phyloP scores from a whole-genome alignment of 2,888 invertebrate genomes.

The Drosophila colorata region DNA sequence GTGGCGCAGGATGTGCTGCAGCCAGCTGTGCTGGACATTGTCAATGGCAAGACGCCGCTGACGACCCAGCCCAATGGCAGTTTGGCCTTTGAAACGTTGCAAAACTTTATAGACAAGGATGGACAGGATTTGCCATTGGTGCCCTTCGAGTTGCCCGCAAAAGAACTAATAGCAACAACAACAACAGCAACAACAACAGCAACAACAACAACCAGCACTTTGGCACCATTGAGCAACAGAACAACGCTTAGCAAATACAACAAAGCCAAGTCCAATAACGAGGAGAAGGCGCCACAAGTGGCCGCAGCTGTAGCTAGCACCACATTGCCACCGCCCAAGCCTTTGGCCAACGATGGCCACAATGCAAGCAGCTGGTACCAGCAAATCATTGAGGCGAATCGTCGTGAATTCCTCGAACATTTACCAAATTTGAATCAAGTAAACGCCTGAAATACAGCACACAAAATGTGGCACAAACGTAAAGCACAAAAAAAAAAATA shows the following conservation, averaged over 20 bases:
- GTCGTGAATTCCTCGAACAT: constrained; percentile 75
- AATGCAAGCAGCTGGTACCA: constrained; percentile 67
- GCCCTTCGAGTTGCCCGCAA: constrained; percentile 74
- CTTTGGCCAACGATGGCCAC: constrained; percentile 43
- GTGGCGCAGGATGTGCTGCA: constrained; percentile 71
- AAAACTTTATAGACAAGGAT: constrained; percentile 75
- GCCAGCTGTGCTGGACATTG: constrained; percentile 73
- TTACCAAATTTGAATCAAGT: constrained; percentile 64
- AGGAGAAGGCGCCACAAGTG: constrained; percentile 61
- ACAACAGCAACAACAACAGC: constrained; percentile 9
- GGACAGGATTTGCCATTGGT: constrained; percentile 79
- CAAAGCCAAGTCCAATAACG: constrained; percentile 64
- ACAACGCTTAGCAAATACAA: constrained; percentile 46
- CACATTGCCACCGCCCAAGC: constrained; percentile 52
- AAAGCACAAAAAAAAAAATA: constrained; percentile 7
- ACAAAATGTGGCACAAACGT: constrained; percentile 2
- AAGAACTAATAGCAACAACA: constrained; percentile 19
- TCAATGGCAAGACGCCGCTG: constrained; percentile 72
- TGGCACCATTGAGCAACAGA: not conserved
- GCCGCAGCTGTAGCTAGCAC: constrained; percentile 2
- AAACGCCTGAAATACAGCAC: constrained; percentile 31
- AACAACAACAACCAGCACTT: not conserved
- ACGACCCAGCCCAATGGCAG: constrained; percentile 39
- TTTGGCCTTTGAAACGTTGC: constrained; percentile 66
- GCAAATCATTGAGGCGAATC: constrained; percentile 73